Conservation (phyloP, 2,888 invertebrate species). For the Chalcosyrphus nemorum region DNA sequence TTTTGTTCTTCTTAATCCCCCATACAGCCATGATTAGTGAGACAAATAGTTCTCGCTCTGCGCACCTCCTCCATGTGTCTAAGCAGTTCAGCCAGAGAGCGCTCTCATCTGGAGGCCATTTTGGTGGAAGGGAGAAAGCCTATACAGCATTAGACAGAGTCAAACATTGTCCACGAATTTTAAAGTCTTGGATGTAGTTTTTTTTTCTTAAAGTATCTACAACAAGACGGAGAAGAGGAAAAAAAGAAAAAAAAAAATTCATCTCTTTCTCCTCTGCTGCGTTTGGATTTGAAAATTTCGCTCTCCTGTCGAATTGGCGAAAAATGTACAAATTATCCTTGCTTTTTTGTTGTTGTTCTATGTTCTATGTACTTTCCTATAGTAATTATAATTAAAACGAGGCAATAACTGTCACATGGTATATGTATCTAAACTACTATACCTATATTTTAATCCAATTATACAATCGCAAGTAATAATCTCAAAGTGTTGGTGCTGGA, state of each 20-base stretch:
- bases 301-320: conserved; percentile 37
- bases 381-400: conserved; percentile 54
- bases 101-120: conserved; percentile 43
- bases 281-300: conserved; percentile 14
- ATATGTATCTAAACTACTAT: conserved; percentile 30
- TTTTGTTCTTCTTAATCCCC: conserved; percentile 26
- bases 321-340: conserved; percentile 56
- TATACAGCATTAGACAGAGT: conserved; percentile 7
- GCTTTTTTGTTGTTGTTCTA: background rate
- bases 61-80: background rate
- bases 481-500: conserved; percentile 51
- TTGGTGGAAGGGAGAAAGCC: conserved; percentile 53
- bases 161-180: conserved; percentile 35
- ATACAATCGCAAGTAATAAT: conserved; percentile 67
- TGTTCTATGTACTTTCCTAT: background rate
- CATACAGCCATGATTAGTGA: conserved; percentile 58
- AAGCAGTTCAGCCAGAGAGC: background rate
- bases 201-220: conserved; percentile 62
- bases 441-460: conserved; percentile 61
- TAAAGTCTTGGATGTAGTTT: conserved; percentile 50
- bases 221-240: conserved; percentile 13
- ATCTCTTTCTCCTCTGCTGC: conserved; percentile 11
- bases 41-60: background rate
- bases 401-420: conserved; percentile 51
- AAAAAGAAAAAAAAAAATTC: conserved; percentile 32